Base-by-base conservation (phyloP, 2,888 invertebrate species). In the Neocrepidodera transversa region DNA sequence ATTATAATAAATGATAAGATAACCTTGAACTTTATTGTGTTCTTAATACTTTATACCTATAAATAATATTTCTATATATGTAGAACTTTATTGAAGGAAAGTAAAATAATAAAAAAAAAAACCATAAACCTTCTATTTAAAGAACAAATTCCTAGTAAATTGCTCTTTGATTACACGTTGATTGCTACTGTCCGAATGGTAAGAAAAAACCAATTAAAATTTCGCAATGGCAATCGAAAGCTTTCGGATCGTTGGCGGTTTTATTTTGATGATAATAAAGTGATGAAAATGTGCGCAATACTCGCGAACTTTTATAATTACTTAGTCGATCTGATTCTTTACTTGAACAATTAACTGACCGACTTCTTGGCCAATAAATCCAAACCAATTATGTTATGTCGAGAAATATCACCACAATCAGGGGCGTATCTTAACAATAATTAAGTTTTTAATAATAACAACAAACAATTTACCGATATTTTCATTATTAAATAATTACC, bases 341-440 rank as follows among this genome's bases (percentile, higher is more conserved):
- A 42, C 30, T 38, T 38, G 38, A 38, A 14, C 51, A 51, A 51
- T 51, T 42, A 51, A 51, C 40, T 42, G 51, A 42, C 51, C 40
- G 51, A 51, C 51, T 51, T 40, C 35, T 51, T 42, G 42, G 28
- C 17, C 40, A 51, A 51, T 42, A 51, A 51, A 42, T 51, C 40
- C 51, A 51, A 51, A 40, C 26, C 28, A 40, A 51, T 50, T 18
- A 50, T 38, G 38, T 50, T 26, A 16, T 18, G 51, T 17, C 16
- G 17, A 40, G 20, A 42, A 30, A 51, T 16, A 51, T 26, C 51
- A 18, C 7, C 16, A 14, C 7, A 10, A 38, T 11, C 20, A 20
- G n/a, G 16, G 6, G n/a, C 40, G 17, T 16, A 10, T 40, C 17
- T n/a, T 3, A 16, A 13, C 35, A n/a, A n/a, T n/a, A n/a, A n/a